These are phyloP conservation scores for Calliopum simillimum DNA, from an alignment of 2,888 invertebrate genomes.

Conservation along the genomic window DNA sequence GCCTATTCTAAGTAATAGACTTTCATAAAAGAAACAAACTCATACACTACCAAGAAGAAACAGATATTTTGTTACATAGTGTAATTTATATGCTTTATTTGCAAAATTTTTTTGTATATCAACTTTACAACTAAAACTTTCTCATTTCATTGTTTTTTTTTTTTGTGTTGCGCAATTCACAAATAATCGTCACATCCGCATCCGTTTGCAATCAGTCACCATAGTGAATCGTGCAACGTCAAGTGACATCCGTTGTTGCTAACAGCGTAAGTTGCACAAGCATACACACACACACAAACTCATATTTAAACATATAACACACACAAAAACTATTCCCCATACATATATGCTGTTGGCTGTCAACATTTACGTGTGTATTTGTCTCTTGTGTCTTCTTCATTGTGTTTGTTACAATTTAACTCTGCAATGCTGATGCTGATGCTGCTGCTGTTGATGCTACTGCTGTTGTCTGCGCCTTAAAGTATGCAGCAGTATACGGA, in stretches of 20 bases:
- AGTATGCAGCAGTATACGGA: no score
- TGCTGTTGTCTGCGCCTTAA: no score
- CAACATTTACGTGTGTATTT: neutral
- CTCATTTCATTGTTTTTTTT: no score
- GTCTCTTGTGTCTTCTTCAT: neutral
- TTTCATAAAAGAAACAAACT: no score
- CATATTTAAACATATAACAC: neutral
- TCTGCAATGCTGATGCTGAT: neutral
- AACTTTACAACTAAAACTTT: no score
- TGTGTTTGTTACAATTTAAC: neutral
- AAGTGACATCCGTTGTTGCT: conserved; percentile 13
- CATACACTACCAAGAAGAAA: no score
- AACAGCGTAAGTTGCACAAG: neutral
- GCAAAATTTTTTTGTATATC: no score
- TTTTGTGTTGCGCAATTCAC: conserved; percentile 12
- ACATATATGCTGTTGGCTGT: neutral
- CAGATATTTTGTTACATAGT: no score
- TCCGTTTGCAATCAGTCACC: conserved; percentile 31
- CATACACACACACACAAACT: neutral
- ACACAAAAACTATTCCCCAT: neutral
- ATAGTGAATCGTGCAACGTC: conserved; percentile 16
- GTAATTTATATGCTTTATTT: no score
- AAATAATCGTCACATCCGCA: conserved; percentile 31
- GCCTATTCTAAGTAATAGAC: no score
- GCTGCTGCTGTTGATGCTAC: no score